Percentiles rank a stretch among this genome's conserved stretches.
These are phyloP conservation scores for Criorhina ranunculi DNA, from an alignment of 2,888 invertebrate genomes.

Conservation along the genomic window DNA sequence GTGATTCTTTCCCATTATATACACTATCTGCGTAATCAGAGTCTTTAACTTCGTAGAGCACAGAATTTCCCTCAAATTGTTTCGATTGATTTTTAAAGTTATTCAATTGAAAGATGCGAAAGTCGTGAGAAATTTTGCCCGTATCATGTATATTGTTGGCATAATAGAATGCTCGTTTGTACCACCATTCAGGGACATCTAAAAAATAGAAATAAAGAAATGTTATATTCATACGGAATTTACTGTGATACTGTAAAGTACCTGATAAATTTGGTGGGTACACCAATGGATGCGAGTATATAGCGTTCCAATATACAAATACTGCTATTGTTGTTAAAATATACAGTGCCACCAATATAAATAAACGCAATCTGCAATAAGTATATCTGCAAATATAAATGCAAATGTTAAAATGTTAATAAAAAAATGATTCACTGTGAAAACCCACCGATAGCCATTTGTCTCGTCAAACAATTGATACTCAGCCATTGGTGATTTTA, in stretches of 20 bases:
- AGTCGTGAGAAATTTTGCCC: conserved; percentile 78
- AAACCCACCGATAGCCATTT: conserved; percentile 77
- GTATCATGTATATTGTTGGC: conserved; percentile 77
- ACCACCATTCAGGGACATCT: conserved; percentile 80
- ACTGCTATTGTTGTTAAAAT: conserved; percentile 79
- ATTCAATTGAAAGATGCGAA: conserved; percentile 76
- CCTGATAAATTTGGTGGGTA: conserved; percentile 79
- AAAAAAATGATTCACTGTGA: background rate
- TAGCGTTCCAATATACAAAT: conserved; percentile 79
- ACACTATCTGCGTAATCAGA: conserved; percentile 28
- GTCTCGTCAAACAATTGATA: conserved; percentile 78
- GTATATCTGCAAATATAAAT: conserved; percentile 73
- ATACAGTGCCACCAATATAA: conserved; percentile 77
- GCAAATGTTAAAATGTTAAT: background rate
- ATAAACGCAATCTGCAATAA: conserved; percentile 78
- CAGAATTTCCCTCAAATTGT: conserved; percentile 26
- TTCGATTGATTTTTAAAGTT: conserved; percentile 74
- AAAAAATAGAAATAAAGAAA: conserved; percentile 36
- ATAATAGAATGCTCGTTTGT: conserved; percentile 79
- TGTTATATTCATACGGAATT: background rate
- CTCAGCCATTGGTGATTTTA: conserved; percentile 62
- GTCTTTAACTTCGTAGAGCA: conserved; percentile 57
- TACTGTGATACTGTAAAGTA: conserved; percentile 47
- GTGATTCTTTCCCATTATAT: conserved; percentile 22
- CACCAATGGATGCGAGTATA: conserved; percentile 78